These are phyloP conservation scores for Falco biarmicus DNA, from an alignment of 2,797 vertebrate species.

Conservation along the genomic window DNA sequence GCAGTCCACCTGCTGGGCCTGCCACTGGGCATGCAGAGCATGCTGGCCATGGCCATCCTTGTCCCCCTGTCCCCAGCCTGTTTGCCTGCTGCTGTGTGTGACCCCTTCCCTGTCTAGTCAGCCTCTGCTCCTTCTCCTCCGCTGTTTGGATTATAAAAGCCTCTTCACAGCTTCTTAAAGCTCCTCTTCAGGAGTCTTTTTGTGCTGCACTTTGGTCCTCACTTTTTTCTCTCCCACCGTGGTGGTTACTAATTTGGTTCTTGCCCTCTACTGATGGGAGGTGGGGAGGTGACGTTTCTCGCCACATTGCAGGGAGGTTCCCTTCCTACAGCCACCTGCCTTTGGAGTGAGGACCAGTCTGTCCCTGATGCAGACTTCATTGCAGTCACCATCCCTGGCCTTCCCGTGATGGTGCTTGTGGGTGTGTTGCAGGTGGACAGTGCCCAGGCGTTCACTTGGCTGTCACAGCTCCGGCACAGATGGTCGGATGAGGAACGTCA, in stretches of 20 bases:
- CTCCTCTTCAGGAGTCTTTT: background rate
- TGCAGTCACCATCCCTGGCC: background rate
- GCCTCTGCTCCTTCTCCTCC: background rate
- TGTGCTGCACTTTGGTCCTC: background rate
- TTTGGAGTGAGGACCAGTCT: background rate
- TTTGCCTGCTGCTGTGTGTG: background rate
- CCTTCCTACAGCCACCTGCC: background rate
- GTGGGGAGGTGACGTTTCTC: background rate
- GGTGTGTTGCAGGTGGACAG: conserved; percentile 84
- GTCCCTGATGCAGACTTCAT: fast-evolving
- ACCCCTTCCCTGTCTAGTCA: background rate
- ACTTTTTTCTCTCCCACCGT: background rate
- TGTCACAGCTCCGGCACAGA: conserved; percentile 92
- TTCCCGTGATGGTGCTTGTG: background rate
- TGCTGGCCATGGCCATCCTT: background rate
- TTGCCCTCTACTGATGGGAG: background rate
- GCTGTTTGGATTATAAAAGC: background rate
- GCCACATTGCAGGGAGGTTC: background rate
- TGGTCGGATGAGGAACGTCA: conserved; percentile 90
- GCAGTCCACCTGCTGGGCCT: background rate
- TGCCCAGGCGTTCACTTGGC: conserved; percentile 92
- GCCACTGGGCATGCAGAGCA: background rate
- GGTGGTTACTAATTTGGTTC: background rate
- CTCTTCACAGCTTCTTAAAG: background rate
- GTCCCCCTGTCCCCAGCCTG: background rate